Conservation (phyloP, 2,888 invertebrate species). For the Seira musarum region DNA sequence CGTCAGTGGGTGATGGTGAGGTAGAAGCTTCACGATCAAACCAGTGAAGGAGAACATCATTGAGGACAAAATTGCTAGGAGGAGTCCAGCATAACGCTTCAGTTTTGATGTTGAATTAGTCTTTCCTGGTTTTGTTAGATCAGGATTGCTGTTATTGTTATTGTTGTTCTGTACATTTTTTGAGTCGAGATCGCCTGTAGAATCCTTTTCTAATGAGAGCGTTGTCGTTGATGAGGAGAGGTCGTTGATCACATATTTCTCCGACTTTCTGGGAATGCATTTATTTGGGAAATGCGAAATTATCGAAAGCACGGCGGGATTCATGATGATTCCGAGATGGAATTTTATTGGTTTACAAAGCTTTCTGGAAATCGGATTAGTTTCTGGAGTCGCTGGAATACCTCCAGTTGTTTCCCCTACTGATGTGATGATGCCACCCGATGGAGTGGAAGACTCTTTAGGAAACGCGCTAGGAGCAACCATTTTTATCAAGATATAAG, state of each 20-base stretch:
- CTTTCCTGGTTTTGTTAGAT: background rate
- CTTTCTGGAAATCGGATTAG: no score
- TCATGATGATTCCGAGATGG: constrained; percentile 34
- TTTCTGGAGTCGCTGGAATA: background rate
- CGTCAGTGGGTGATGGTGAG: constrained; percentile 49
- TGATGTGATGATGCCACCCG: background rate
- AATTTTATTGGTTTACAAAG: background rate
- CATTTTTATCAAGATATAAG: constrained; percentile 21
- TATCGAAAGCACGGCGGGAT: constrained; percentile 42
- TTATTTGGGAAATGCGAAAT: constrained; percentile 46
- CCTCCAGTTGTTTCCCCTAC: background rate
- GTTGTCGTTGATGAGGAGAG: constrained; percentile 3
- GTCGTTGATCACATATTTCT: constrained; percentile 42
- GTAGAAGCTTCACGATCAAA: constrained; percentile 51
- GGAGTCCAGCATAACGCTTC: constrained; percentile 46
- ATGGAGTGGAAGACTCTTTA: constrained; percentile 15
- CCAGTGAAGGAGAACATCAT: constrained; percentile 62
- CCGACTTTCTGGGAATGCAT: constrained; percentile 38
- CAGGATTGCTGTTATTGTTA: background rate
- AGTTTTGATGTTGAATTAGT: constrained; percentile 24
- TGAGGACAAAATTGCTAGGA: constrained; percentile 49
- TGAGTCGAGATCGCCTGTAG: constrained; percentile 1
- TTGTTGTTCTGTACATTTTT: no score
- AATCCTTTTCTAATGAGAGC: background rate
- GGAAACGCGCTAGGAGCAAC: constrained; percentile 34